phyloP scores from a whole-genome alignment of 2,797 vertebrate species.

The Neosalanx taihuensis region DNA sequence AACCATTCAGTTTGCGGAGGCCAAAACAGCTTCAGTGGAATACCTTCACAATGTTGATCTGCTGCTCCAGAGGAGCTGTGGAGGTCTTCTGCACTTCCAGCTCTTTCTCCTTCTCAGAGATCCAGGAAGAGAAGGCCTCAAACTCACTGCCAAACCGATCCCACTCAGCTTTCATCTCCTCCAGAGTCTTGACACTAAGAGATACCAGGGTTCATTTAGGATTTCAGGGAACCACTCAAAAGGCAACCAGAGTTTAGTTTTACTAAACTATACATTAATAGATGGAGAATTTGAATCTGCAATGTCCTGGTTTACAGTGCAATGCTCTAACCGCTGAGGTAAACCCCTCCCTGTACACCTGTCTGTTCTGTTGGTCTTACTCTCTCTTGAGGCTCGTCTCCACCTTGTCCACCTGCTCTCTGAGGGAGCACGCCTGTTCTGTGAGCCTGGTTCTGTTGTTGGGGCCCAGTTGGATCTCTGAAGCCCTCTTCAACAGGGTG shows the following conservation, averaged over 20 bases:
- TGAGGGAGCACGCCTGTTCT: constrained; percentile 81
- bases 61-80: constrained; percentile 75
- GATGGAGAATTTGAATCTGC: no score
- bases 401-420: constrained; percentile 83
- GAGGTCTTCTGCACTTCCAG: constrained; percentile 79
- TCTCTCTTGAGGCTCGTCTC: constrained; percentile 86
- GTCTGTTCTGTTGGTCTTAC: constrained; percentile 64
- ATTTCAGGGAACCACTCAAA: not conserved
- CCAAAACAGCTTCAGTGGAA: not conserved
- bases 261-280: not conserved
- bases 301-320: no score
- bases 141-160: constrained; percentile 84
- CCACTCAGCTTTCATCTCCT: constrained; percentile 90
- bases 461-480: constrained; percentile 88
- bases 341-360: no score
- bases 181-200: constrained; percentile 86
- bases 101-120: constrained; percentile 88
- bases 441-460: constrained; percentile 82
- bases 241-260: not conserved
- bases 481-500: constrained; percentile 83
- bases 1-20: not conserved
- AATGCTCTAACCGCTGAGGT: no score
- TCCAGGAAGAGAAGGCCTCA: constrained; percentile 89
- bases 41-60: constrained; percentile 88
- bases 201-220: constrained; percentile 14